Conservation (phyloP, 2,797 vertebrate genomes). For the Borostomias antarcticus region DNA sequence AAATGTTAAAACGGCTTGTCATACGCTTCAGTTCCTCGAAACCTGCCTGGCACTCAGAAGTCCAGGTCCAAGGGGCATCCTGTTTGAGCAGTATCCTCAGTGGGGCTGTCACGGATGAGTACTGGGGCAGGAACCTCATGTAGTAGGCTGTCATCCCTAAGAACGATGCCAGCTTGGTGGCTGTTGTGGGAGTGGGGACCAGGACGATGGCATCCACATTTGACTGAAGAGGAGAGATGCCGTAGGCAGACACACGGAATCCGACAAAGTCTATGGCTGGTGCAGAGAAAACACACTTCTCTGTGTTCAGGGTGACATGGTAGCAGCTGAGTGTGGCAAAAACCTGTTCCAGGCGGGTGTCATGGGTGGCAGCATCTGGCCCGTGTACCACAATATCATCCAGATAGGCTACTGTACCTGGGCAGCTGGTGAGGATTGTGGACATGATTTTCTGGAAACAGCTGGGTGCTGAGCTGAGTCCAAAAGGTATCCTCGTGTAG, state of each 20-base stretch:
- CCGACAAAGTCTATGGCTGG: conserved; percentile 10
- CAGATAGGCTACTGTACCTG: conserved; percentile 2
- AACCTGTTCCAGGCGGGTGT: background rate
- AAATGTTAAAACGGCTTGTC: no score
- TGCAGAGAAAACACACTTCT: background rate
- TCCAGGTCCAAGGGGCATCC: no score
- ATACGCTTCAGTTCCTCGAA: no score
- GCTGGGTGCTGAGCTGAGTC: conserved; percentile 14
- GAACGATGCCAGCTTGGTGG: no score
- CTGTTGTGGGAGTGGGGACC: no score
- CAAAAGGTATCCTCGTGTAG: conserved; percentile 16
- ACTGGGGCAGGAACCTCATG: no score
- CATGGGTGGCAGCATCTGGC: no score
- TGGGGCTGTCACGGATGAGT: no score
- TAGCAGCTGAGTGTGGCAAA: background rate
- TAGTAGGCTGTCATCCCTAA: no score
- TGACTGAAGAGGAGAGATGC: conserved; percentile 6
- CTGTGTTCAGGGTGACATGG: background rate
- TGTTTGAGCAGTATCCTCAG: no score
- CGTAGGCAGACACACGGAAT: background rate
- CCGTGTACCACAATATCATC: no score
- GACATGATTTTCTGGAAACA: conserved; percentile 31
- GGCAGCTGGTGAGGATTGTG: conserved; percentile 13
- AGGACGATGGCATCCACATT: conserved; percentile 13
- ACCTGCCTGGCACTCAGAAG: no score